Conservation (phyloP, 2,797 vertebrate genomes). For the Sebastes matsubarae region DNA sequence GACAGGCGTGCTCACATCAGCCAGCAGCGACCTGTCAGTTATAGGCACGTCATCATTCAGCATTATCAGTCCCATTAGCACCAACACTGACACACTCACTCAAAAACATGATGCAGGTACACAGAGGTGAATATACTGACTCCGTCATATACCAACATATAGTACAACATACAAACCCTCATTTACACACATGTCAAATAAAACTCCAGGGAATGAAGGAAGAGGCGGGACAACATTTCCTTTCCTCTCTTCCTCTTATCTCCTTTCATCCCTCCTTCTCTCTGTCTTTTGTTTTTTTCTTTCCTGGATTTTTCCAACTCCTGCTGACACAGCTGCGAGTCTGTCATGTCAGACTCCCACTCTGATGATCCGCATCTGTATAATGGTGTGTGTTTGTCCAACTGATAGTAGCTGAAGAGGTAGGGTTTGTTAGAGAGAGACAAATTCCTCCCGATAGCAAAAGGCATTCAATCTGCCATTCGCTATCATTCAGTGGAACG, state of each 20-base stretch:
- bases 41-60: constrained; percentile 24
- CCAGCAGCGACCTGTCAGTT: constrained; percentile 22
- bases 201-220: constrained; percentile 13
- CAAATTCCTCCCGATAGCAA: constrained; percentile 6
- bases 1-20: constrained; percentile 18
- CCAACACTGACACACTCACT: not conserved
- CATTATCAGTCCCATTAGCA: constrained; percentile 18
- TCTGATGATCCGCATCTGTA: constrained; percentile 44
- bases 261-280: constrained; percentile 31
- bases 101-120: not conserved
- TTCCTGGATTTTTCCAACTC: constrained; percentile 38
- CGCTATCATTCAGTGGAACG: not conserved
- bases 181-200: not conserved
- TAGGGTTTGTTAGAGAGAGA: constrained; percentile 6
- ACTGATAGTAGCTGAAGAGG: constrained; percentile 22
- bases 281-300: constrained; percentile 8
- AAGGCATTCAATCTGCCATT: constrained; percentile 1
- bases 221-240: constrained; percentile 26
- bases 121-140: not conserved
- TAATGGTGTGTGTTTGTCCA: constrained; percentile 53
- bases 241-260: constrained; percentile 52
- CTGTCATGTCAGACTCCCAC: constrained; percentile 49
- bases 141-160: not conserved
- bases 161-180: not conserved
- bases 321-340: constrained; percentile 72